phyloP scores from a whole-genome alignment of 64 coral and sea anemone genomes.

The Platygyra sinensis region DNA sequence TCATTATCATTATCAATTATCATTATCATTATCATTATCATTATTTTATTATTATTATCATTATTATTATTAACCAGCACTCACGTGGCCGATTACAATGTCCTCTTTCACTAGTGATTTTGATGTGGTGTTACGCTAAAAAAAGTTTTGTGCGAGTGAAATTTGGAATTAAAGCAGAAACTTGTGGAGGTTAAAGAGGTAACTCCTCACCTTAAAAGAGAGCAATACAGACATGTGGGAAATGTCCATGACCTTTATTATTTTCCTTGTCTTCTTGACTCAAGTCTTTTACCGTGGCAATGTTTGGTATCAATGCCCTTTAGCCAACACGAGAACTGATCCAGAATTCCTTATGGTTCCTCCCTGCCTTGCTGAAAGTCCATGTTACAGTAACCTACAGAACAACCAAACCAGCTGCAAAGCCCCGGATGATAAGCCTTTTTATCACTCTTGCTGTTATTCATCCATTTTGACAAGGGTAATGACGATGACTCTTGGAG shows the following conservation, averaged over 20 bases:
- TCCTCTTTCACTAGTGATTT: no score
- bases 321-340: constrained; percentile 74
- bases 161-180: no score
- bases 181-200: not conserved
- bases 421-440: constrained; percentile 4
- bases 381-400: constrained; percentile 57
- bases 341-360: constrained; percentile 59
- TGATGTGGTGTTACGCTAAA: no score
- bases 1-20: no score
- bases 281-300: constrained; percentile 94
- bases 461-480: constrained; percentile 26
- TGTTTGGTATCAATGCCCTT: constrained; percentile 94
- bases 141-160: no score
- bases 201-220: not conserved
- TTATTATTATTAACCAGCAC: no score
- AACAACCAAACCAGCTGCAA: constrained; percentile 1
- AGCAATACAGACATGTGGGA: not conserved
- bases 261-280: constrained; percentile 2
- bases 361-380: constrained; percentile 59
- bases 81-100: no score
- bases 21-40: no score
- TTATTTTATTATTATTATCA: no score
- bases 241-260: not conserved
- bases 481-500: not conserved
- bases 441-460: constrained; percentile 72